A percentile compares a stretch with the other conserved stretches of the same genome.
Conservation (phyloP, 2,888 invertebrate genomes). For the Rugalucina vietnamica region DNA sequence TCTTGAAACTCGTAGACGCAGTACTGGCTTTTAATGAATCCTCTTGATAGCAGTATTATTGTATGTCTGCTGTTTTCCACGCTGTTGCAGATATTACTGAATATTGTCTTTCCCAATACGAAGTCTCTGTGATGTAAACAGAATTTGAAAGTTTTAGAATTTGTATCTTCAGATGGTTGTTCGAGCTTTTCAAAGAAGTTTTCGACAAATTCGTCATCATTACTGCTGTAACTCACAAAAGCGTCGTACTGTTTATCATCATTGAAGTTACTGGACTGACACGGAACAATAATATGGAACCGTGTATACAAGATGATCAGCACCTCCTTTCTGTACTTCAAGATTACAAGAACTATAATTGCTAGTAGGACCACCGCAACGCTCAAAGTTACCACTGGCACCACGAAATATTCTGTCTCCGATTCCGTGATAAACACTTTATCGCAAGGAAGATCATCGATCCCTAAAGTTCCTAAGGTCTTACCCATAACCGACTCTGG, state of each 20-base stretch:
- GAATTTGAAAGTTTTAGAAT: constrained; percentile 59
- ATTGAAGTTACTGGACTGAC: constrained; percentile 49
- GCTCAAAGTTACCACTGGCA: constrained; percentile 51
- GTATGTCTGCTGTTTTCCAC: constrained; percentile 94
- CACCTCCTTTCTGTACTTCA: constrained; percentile 64
- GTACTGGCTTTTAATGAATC: constrained; percentile 96
- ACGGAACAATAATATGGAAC: constrained; percentile 75
- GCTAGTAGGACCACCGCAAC: constrained; percentile 40
- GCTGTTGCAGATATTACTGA: constrained; percentile 94
- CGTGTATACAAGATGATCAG: constrained; percentile 72
- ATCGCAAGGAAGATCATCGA: constrained; percentile 26
- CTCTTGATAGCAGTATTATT: constrained; percentile 94
- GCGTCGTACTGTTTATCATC: constrained; percentile 88
- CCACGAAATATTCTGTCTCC: constrained; percentile 47
- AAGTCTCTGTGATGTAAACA: constrained; percentile 77
- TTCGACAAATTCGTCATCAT: constrained; percentile 94
- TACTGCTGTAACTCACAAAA: constrained; percentile 94
- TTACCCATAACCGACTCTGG: constrained; percentile 54
- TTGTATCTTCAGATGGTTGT: constrained; percentile 85
- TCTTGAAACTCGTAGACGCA: constrained; percentile 95
- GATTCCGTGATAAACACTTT: not conserved
- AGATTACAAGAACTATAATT: constrained; percentile 25
- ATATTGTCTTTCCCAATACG: constrained; percentile 85
- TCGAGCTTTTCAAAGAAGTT: constrained; percentile 92
- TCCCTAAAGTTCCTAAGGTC: constrained; percentile 42